These are phyloP conservation scores for Luperina nickerlii DNA, from an alignment of 2,888 invertebrate species.

Conservation along the genomic window DNA sequence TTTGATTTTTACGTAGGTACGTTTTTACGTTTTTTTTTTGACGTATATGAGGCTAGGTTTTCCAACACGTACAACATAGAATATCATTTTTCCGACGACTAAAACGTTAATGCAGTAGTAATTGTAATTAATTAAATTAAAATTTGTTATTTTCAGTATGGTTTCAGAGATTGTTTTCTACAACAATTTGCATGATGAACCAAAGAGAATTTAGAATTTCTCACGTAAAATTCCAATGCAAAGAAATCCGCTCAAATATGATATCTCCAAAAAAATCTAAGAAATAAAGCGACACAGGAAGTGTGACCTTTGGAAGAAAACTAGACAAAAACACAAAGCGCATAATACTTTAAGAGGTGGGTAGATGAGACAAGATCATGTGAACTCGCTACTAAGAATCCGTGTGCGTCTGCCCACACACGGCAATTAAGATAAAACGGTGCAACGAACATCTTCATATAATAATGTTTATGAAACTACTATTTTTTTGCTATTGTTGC, in stretches of 20 bases:
- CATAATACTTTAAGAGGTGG: constrained; percentile 52
- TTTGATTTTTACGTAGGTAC: too few relatives aligned
- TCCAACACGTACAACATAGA: neutral
- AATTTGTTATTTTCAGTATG: neutral
- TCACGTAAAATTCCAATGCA: neutral
- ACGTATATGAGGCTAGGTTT: neutral
- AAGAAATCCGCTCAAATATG: neutral
- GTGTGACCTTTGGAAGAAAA: constrained; percentile 56
- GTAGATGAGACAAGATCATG: constrained; percentile 73
- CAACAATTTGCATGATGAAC: neutral
- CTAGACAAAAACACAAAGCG: constrained; percentile 55
- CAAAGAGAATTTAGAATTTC: neutral
- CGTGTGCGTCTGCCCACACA: constrained; percentile 69
- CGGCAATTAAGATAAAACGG: constrained; percentile 75
- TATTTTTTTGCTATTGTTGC: constrained; percentile 52
- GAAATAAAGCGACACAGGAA: constrained; percentile 59
- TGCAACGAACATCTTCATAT: constrained; percentile 66
- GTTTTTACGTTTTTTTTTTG: too few relatives aligned
- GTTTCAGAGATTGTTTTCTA: neutral
- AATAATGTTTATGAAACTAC: constrained; percentile 57
- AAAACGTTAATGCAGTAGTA: neutral
- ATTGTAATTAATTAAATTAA: too few relatives aligned
- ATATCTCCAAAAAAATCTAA: constrained; percentile 40
- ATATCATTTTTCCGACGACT: neutral
- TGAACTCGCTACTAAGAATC: constrained; percentile 77